Evolutionary conservation across 2,888 invertebrate species (phyloP).

Genomic region (Anthophora plumipes): DNA sequence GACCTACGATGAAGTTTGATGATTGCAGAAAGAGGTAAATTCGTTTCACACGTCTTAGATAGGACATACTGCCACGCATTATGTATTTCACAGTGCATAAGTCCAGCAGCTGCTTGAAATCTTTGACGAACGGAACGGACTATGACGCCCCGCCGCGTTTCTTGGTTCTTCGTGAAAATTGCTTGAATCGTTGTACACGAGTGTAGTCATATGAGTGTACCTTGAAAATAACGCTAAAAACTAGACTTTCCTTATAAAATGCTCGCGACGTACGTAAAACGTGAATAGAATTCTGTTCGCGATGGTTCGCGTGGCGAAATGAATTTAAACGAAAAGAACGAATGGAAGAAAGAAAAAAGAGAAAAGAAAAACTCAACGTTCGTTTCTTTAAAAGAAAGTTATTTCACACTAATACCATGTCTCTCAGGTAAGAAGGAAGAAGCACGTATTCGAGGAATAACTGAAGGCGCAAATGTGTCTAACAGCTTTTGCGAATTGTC

Average conservation of each 20-base stretch:
- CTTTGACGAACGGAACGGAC: conserved; percentile 68
- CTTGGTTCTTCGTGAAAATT: conserved; percentile 74
- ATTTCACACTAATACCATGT: neutral
- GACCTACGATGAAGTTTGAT: conserved; percentile 46
- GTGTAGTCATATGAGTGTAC: conserved; percentile 37
- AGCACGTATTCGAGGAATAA: neutral
- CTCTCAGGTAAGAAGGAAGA: too few species aligned
- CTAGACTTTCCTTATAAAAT: conserved; percentile 51
- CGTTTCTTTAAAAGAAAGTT: neutral
- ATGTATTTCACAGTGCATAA: conserved; percentile 83
- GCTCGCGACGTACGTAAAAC: conserved; percentile 5
- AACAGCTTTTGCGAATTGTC: neutral
- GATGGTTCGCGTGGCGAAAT: too few species aligned
- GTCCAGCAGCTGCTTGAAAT: conserved; percentile 78
- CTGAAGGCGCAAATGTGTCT: too few species aligned
- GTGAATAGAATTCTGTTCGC: neutral
- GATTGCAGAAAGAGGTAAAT: conserved; percentile 65
- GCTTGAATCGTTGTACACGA: conserved; percentile 58
- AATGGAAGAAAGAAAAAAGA: neutral
- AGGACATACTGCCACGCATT: conserved; percentile 72
- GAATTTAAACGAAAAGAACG: neutral
- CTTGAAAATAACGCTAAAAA: conserved; percentile 51
- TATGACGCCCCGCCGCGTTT: conserved; percentile 77
- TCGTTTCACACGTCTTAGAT: conserved; percentile 72
- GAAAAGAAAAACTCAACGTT: too few species aligned